Evolutionary conservation across 2,113 vertebrate genomes (phyloP), one percentile per base, ranked within the genome.

Genomic region (Mesocricetus auratus): DNA sequence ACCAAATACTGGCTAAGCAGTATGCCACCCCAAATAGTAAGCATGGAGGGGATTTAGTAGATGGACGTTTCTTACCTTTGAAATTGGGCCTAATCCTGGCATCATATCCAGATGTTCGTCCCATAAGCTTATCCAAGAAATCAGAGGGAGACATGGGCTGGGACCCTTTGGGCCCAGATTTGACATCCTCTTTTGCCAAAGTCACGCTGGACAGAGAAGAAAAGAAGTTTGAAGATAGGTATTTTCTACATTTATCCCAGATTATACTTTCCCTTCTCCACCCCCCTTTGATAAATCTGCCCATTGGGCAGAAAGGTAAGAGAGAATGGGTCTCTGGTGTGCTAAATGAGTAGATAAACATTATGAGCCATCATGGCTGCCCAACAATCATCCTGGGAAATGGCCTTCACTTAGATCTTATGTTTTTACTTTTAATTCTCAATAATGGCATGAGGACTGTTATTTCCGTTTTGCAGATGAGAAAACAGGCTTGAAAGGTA

Each of bases 91-190:
- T 98, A 97, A 99, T 99, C 94, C 99, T 99, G 92, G 99, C 99
- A 3, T 99, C 99, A 4, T 99, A 99, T 73, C 99, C 99, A 42
- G 99, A 99, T 0, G 99, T 99, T 94, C 97, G 98, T 87, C 99
- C 99, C 99, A 99, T 99, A 82, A 99, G 99, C 98, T 99, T 99
- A 98, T 99, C 99, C 98, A 99, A 98, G 98, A 99, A 99, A 98
- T 99, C 99, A 56, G 99, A 99, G 87, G 99, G 99, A 31, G 99
- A 99, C 99, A 99, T 99, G 3, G 98, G 98, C 97, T 99, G 98
- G 33, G 98, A 91, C 1, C 97, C 95, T 60, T 97, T 98, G 97
- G 98, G 97, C 89, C 98, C 97, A 96, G 99, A 98, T 98, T 99
- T 99, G 97, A 98, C 98, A 98, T 99, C 99, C 97, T 99, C 99